phyloP scores from a whole-genome alignment of 2,888 invertebrate species.

The Lithosia quadra region DNA sequence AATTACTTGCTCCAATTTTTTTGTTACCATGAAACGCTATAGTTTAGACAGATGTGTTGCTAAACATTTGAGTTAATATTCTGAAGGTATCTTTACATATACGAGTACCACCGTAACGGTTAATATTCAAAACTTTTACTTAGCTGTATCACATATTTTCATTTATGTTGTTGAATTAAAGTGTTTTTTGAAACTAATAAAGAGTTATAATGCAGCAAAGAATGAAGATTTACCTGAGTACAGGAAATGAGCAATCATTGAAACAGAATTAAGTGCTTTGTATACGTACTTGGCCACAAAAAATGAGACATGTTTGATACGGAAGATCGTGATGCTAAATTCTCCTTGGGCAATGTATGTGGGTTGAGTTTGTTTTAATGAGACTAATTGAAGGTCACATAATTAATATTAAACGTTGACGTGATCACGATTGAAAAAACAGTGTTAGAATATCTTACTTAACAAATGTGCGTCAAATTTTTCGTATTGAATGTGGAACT shows the following conservation, averaged over 20 bases:
- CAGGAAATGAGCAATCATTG: slow-evolving; percentile 69
- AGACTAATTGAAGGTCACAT: slow-evolving; percentile 66
- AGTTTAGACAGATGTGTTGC: slow-evolving; percentile 23
- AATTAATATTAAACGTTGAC: slow-evolving; percentile 52
- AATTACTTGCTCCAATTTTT: slow-evolving; percentile 44
- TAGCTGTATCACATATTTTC: neutral
- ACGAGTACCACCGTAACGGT: neutral
- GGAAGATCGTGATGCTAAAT: slow-evolving; percentile 60
- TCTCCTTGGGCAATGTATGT: slow-evolving; percentile 66
- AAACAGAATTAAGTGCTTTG: slow-evolving; percentile 50
- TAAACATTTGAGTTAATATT: slow-evolving; percentile 29
- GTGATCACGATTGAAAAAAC: slow-evolving; percentile 35
- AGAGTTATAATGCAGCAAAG: slow-evolving; percentile 57
- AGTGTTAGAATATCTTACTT: slow-evolving; percentile 28
- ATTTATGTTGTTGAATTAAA: neutral
- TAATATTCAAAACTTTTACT: neutral
- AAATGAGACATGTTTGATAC: slow-evolving; percentile 53
- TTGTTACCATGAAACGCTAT: slow-evolving; percentile 14
- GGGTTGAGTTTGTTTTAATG: slow-evolving; percentile 62
- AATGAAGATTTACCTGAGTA: slow-evolving; percentile 72
- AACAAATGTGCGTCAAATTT: slow-evolving; percentile 26
- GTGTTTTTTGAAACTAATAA: neutral
- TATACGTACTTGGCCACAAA: slow-evolving; percentile 43
- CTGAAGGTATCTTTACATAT: neutral
- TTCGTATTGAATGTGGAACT: slow-evolving; percentile 41